These are phyloP conservation scores for Thalassoma bifasciatum DNA, from an alignment of 2,113 vertebrate genomes.

Conservation along the genomic window DNA sequence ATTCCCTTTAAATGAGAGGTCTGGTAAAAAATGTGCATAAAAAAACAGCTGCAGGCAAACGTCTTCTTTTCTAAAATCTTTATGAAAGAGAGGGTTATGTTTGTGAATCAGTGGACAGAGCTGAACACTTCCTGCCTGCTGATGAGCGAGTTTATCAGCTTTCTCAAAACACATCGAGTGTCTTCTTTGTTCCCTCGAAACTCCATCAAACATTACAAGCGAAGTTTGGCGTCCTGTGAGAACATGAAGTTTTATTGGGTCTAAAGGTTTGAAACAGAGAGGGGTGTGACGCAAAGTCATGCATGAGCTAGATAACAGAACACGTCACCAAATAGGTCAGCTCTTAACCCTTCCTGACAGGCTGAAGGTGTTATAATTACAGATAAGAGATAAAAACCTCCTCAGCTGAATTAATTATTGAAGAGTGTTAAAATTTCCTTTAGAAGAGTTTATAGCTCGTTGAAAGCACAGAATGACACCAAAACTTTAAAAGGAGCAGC, in stretches of 20 bases:
- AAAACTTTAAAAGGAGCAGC: neutral
- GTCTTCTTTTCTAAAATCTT: neutral
- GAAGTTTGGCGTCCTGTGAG: conserved; percentile 8
- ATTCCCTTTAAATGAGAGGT: neutral
- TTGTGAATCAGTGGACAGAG: conserved; percentile 2
- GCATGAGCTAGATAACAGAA: conserved; percentile 25
- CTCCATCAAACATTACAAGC: conserved; percentile 14
- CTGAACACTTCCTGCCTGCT: neutral
- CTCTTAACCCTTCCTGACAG: conserved; percentile 44
- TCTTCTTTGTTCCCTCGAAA: conserved; percentile 21
- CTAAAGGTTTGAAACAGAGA: conserved; percentile 32
- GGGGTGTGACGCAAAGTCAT: conserved; percentile 18
- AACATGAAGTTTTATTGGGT: conserved; percentile 35
- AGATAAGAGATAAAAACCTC: conserved; percentile 51
- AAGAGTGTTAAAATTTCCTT: conserved; percentile 11
- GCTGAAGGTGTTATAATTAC: conserved; percentile 46
- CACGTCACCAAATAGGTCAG: conserved; percentile 17
- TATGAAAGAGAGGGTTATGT: neutral
- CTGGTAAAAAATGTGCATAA: neutral
- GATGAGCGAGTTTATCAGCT: conserved; percentile 6
- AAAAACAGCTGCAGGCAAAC: conserved; percentile 8
- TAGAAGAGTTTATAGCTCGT: conserved; percentile 14
- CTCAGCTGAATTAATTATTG: conserved; percentile 33
- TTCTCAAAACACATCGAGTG: conserved; percentile 8
- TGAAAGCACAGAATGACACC: conserved; percentile 1